Conservation (phyloP, 2,888 invertebrate genomes). For the Calliscelio sp. region DNA sequence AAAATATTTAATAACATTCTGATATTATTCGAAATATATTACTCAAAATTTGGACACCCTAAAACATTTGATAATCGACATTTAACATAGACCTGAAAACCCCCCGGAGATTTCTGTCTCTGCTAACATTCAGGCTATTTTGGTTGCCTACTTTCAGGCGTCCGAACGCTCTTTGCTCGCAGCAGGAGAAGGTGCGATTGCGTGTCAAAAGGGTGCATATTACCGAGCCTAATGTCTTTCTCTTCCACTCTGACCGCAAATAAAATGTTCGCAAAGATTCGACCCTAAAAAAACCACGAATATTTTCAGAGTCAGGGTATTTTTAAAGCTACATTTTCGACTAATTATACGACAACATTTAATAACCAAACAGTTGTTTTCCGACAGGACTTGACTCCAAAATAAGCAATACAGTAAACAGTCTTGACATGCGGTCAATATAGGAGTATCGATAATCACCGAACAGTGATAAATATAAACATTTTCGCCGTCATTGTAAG, state of each 20-base stretch:
- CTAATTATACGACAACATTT: conserved; percentile 12
- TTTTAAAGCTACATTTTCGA: conserved; percentile 13
- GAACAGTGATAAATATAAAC: no score
- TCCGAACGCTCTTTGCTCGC: conserved; percentile 47
- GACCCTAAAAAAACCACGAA: conserved; percentile 12
- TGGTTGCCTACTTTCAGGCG: conserved; percentile 61
- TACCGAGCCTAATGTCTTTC: conserved; percentile 6
- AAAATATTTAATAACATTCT: no score
- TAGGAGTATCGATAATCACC: conserved; percentile 14
- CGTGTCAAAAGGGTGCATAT: conserved; percentile 53
- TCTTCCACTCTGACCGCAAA: conserved; percentile 10
- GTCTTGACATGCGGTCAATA: conserved; percentile 22
- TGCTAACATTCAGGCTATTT: conserved; percentile 33
- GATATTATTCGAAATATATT: no score
- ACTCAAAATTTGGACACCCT: no score
- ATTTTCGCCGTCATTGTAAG: background rate
- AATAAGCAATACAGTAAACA: no score
- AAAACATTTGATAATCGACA: no score
- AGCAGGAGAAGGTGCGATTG: conserved; percentile 43
- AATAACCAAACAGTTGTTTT: conserved; percentile 25
- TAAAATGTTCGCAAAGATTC: background rate
- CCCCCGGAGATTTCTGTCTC: conserved; percentile 25
- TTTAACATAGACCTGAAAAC: background rate
- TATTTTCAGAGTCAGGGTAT: background rate
- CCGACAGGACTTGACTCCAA: background rate